Evolutionary conservation across 2,797 vertebrate genomes (phyloP).

Genomic region (Loriculus beryllinus): DNA sequence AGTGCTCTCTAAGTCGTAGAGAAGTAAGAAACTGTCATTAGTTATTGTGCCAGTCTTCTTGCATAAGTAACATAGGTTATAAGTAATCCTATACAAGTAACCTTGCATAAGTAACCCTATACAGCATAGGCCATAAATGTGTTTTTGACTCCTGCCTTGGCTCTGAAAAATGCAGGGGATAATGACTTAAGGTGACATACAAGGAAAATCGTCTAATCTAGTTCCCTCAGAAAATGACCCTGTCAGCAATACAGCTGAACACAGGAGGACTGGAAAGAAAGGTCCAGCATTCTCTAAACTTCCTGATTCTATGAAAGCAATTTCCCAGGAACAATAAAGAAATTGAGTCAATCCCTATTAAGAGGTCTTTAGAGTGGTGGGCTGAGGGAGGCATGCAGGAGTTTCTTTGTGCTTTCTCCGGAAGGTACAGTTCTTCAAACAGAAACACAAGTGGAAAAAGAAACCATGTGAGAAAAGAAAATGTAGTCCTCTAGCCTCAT

Average conservation of each 20-base stretch:
- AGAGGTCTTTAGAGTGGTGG: background rate
- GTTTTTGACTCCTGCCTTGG: constrained; percentile 69
- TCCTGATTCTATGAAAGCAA: background rate
- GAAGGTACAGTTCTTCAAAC: background rate
- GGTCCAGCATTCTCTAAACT: background rate
- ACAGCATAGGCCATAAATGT: constrained; percentile 80
- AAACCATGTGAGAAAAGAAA: background rate
- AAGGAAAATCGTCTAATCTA: background rate
- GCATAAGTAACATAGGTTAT: constrained; percentile 62
- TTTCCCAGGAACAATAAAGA: background rate
- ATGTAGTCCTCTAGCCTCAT: background rate
- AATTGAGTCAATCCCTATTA: background rate
- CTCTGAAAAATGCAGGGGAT: constrained; percentile 45
- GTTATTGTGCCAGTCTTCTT: constrained; percentile 76
- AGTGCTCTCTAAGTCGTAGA: background rate
- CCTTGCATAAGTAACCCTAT: constrained; percentile 74
- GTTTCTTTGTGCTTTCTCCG: background rate
- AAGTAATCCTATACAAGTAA: no score
- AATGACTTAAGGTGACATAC: background rate
- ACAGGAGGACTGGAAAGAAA: background rate
- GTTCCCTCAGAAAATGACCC: background rate
- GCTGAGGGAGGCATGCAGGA: background rate
- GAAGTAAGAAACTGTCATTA: constrained; percentile 37
- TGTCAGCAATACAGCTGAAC: background rate
- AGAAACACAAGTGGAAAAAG: background rate